Conservation (phyloP, 1,140 invertebrate genomes). For the Orius insidiosus region DNA sequence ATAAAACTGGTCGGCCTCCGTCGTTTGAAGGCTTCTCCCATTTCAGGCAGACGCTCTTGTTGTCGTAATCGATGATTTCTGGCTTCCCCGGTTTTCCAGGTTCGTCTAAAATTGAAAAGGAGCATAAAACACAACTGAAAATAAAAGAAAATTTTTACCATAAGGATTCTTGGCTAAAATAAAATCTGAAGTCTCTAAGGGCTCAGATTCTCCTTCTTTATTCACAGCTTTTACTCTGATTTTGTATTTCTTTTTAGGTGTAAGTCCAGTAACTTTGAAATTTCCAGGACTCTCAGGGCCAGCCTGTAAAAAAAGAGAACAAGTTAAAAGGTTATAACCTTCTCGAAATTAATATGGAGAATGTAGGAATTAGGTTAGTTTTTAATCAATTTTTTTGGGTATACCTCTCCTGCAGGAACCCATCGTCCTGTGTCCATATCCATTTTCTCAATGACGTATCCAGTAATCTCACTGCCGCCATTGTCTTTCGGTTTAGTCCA, state of each 20-base stretch:
- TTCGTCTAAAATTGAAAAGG: conserved; percentile 43
- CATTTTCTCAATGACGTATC: conserved; percentile 96
- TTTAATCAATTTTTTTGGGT: too few species aligned
- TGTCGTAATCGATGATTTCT: conserved; percentile 84
- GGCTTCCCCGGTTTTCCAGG: conserved; percentile 78
- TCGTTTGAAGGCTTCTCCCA: conserved; percentile 81
- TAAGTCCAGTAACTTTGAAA: conserved; percentile 81
- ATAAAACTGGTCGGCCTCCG: conserved; percentile 85
- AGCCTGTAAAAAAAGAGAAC: conserved; percentile 21
- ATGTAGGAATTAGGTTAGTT: too few species aligned
- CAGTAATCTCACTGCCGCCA: conserved; percentile 81
- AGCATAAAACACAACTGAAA: not conserved
- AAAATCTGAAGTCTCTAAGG: conserved; percentile 72
- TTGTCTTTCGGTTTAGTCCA: conserved; percentile 92
- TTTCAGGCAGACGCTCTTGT: conserved; percentile 70
- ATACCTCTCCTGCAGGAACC: conserved; percentile 76
- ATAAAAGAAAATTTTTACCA: conserved; percentile 36
- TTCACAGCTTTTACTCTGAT: conserved; percentile 96
- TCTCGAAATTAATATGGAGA: too few species aligned
- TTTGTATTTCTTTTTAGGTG: conserved; percentile 95
- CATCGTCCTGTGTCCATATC: conserved; percentile 81
- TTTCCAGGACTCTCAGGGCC: conserved; percentile 42
- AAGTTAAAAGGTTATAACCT: too few species aligned
- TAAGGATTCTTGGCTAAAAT: conserved; percentile 94
- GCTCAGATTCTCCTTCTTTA: conserved; percentile 94